Evolutionary conservation across 2,797 vertebrate genomes (phyloP), one percentile per base, ranked within the genome.

Genomic region (Sandelia bainsii): DNA sequence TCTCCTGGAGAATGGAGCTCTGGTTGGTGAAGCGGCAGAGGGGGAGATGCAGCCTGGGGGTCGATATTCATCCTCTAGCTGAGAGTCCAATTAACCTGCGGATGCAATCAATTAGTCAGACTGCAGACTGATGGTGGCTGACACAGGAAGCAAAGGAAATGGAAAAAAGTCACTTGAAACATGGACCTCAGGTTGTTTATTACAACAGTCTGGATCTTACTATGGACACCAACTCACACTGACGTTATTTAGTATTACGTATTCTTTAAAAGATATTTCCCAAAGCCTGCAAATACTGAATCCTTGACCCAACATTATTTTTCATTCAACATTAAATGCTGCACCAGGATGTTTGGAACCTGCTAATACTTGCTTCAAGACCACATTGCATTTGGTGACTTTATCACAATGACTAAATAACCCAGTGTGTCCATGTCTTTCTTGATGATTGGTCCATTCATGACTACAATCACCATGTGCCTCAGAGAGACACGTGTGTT

Each of bases 81-180:
- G 57, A 80, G 77, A 37, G 80, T 93, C 83, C 89, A 79, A 79
- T 85, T 86, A 87, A 88, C 92, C 92, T 93, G 91, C 8, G 50
- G 84, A 91, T 50, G 78, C 62, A 90, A 86, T 68, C 77, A 64
- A 62, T 84, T 78, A 88, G 69, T 74, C 40, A 4, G 64, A 69
- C 71, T 82, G 72, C 51, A 62, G 57, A 62, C 54, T 64, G 74
- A 73, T 51, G 72, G 59, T 2, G 27, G 19, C 59, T 17, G 46
- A 72, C 62, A 66, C 46, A 45, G 32, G 62, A 70, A 45, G 60
- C 46, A 20, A 8, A 62, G 46, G 29, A 40, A 37, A 52, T 45
- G 29, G 25, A 25, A 56, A 61, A 23, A 53, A 57, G 61, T 37
- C 40, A 46, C 52, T 22, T 27, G 44, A 60, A 52, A 52, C 42